Evolutionary conservation across 1,140 invertebrate genomes (phyloP), one percentile per base, ranked within the genome.

Genomic region (Aphelinus certus): DNA sequence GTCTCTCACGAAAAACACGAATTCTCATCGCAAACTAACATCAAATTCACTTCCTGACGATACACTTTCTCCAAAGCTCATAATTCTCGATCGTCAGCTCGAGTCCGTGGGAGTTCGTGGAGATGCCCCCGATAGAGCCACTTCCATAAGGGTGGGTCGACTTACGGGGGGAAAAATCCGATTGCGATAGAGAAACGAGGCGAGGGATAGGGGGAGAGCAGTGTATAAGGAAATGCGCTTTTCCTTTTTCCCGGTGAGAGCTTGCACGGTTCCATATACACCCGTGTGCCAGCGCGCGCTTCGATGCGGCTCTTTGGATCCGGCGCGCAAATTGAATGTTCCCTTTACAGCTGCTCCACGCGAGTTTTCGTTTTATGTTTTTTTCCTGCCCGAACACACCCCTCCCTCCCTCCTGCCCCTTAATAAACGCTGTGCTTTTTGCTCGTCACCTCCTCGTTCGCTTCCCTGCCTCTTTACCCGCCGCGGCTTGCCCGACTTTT

Each of bases 251-350:
- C 6, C 7, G 58, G 7, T 45, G 58, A 60, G 7, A 60, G 58
- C 26, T 3, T 26, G 26, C 26, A 26, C 26, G 58, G 58, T 43
- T 1, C 2, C 2, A 26, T 58, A 42, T 26, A 4, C 42, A 42
- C 2, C 10, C 2, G n/a, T 2, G 58, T n/a, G 26, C 1, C 6
- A 2, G 26, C 9, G 7, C 69, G 43, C 47, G 70, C 46, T 65
- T 49, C 45, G 45, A 62, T 45, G 5, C 57, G 3, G 43, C 51
- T 56, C 51, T 57, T 57, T 72, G 61, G 64, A 67, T 73, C 71
- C 67, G 46, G 61, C 48, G 73, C 71, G 48, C 61, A 79, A 75
- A 75, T 72, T 66, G 68, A 72, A 72, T 71, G 71, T 70, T 53
- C 71, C 53, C 6, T 62, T 49, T 60, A 46, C 51, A 51, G 48